Base-by-base conservation (phyloP, 2,888 invertebrate species). In the Coenonympha glycerion region DNA sequence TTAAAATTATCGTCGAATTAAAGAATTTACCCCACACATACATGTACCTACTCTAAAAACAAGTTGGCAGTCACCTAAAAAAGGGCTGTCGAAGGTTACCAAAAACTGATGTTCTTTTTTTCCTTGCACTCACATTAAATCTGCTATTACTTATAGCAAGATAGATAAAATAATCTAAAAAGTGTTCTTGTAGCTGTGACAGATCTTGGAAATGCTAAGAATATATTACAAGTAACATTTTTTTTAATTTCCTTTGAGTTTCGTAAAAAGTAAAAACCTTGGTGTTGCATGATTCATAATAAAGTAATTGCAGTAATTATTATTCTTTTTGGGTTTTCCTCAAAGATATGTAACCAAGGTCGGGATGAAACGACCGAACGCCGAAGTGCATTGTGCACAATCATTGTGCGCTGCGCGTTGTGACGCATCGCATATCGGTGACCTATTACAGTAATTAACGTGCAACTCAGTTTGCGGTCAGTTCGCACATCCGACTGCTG, bases 381-480 rank as follows among this genome's bases (percentile, higher is more conserved):
- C 34, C 33, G 18, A 42, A 26, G 30, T 46, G 40, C 47, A 51
- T 22, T 28, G 15, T 28, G 40, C 18, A 40, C 33, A 40, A 33
- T 50, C 28, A 15, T 11, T 36, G 9, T 39, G 39, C 15, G 39
- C 16, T 19, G 9, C 39, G 39, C 15, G 39, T 16, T 19, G 19
- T 28, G 26, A n/a, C n/a, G n/a, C 48, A 51, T 48, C 51, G 51
- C 53, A 54, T 47, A 24, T 19, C 37, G 21, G 30, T 26, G 51
- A 40, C 54, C 51, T 40, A 44, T 6, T 54, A 34, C 19, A 11
- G 40, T 54, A 51, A 54, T 51, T 53, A 54, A 22, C 26, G 30
- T 33, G 21, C 22, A 24, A 13, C 13, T 24, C 22, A 6, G 26
- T 13, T 16, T 39, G 50, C 47, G 53, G 42, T 50, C 47, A 18